phyloP scores from a whole-genome alignment of 2,888 invertebrate genomes.

The Endomychus coccineus region DNA sequence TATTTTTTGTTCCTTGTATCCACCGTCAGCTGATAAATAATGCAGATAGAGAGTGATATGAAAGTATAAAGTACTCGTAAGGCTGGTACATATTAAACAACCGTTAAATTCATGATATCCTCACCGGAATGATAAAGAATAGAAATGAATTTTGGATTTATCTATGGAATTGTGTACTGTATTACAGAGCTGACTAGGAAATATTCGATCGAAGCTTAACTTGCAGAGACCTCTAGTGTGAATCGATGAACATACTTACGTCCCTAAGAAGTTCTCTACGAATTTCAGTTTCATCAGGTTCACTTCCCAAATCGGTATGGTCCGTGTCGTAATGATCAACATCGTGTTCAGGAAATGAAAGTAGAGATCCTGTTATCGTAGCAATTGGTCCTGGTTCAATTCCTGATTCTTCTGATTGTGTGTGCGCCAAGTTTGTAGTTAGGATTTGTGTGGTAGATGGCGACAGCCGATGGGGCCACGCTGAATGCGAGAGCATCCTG shows the following conservation, averaged over 20 bases:
- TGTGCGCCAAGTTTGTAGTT: constrained; percentile 33
- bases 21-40: no score
- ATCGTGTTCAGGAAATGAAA: constrained; percentile 46
- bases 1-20: no score
- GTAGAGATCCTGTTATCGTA: constrained; percentile 65
- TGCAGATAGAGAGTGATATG: no score
- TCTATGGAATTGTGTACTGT: no score
- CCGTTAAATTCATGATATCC: no score
- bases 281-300: constrained; percentile 70
- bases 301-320: constrained; percentile 73
- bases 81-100: no score
- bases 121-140: no score
- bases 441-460: constrained; percentile 39
- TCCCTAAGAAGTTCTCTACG: constrained; percentile 70
- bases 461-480: constrained; percentile 43
- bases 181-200: no score
- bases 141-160: no score
- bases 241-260: no score
- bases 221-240: background rate
- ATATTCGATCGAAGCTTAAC: background rate
- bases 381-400: constrained; percentile 60
- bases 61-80: no score
- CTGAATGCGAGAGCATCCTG: constrained; percentile 41
- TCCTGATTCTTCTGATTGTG: constrained; percentile 52
- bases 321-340: constrained; percentile 68